Evolutionary conservation across 2,888 invertebrate genomes (phyloP), one percentile per base, ranked within the genome.

Genomic region (Dioctria rufipes): DNA sequence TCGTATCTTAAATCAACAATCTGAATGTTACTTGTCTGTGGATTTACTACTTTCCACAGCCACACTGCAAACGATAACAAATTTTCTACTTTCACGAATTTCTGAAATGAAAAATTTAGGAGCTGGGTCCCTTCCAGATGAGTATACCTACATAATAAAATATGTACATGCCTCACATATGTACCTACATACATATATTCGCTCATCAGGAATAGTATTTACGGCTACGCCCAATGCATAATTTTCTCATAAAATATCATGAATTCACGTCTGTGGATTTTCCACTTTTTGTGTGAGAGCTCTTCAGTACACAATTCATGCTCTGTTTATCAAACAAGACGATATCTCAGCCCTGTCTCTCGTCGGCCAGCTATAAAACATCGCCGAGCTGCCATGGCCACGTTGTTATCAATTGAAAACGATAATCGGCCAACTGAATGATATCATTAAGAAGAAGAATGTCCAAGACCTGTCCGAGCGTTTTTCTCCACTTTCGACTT

Each of bases 361-460:
- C 61, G 40, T 39, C 46, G n/a, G 37, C 61, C 25, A 42, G 63
- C 39, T 11, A 63, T 58, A 73, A 73, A 73, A 60, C 73, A 73
- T 73, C 71, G 9, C 13, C 51, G 2, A 54, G 54, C 4, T n/a
- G 42, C 40, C 58, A 40, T 73, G 42, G 25, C 58, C 49, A 43
- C 65, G 46, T 71, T 73, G 73, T 80, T 80, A 82, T 82, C 82
- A 82, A 82, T 82, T 80, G 80, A 80, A 80, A 63, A 80, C 80
- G 82, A 82, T 82, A 79, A 82, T 82, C 80, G 82, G 51, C 61
- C 82, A 80, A 82, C 80, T 81, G 79, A 82, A 82, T 81, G 78
- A 82, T 82, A 82, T 82, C 82, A 82, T 82, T 82, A 82, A 82
- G 80, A 78, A 79, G 79, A 82, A 80, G 81, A 81, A 82, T 82